Evolutionary conservation across 2,888 invertebrate species (phyloP).

Genomic region (Drosophila neutralis): DNA sequence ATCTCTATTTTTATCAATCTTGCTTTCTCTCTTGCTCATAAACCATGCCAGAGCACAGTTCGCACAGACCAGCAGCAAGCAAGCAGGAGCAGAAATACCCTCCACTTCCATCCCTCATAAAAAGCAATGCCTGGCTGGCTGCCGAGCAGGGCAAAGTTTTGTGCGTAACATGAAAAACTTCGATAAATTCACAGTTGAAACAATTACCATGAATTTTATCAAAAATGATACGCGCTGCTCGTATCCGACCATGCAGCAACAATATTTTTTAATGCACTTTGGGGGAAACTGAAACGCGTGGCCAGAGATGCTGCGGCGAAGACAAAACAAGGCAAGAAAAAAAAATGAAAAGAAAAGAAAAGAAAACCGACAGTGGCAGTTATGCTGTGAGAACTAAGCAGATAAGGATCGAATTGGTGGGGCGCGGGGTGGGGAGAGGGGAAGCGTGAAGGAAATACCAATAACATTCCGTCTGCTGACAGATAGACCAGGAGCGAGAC

Average conservation of each 20-base stretch:
- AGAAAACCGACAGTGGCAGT: conserved; percentile 56
- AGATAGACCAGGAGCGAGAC: conserved; percentile 70
- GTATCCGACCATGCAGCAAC: conserved; percentile 81
- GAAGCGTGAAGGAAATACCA: conserved; percentile 63
- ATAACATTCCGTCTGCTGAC: conserved; percentile 71
- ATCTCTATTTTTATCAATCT: not conserved
- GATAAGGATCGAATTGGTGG: conserved; percentile 62
- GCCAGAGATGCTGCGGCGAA: conserved; percentile 25
- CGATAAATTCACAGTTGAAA: conserved; percentile 81
- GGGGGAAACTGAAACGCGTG: conserved; percentile 74
- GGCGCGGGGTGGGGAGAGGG: conserved; percentile 2
- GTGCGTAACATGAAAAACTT: conserved; percentile 80
- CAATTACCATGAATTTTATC: conserved; percentile 80
- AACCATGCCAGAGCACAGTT: conserved; percentile 6
- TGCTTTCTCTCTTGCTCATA: not conserved
- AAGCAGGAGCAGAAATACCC: conserved; percentile 6
- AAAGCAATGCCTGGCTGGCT: conserved; percentile 59
- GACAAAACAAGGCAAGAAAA: conserved; percentile 11
- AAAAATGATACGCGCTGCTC: conserved; percentile 79
- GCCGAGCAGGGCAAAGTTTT: conserved; percentile 69
- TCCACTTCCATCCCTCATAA: conserved; percentile 38
- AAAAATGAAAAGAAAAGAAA: conserved; percentile 15
- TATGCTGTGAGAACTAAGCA: conserved; percentile 63
- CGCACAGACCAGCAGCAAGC: conserved; percentile 3
- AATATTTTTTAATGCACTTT: conserved; percentile 81